Evolutionary conservation across 1,140 invertebrate species (phyloP), one percentile per base, ranked within the genome.

Genomic region (Lysiphlebus fabarum): DNA sequence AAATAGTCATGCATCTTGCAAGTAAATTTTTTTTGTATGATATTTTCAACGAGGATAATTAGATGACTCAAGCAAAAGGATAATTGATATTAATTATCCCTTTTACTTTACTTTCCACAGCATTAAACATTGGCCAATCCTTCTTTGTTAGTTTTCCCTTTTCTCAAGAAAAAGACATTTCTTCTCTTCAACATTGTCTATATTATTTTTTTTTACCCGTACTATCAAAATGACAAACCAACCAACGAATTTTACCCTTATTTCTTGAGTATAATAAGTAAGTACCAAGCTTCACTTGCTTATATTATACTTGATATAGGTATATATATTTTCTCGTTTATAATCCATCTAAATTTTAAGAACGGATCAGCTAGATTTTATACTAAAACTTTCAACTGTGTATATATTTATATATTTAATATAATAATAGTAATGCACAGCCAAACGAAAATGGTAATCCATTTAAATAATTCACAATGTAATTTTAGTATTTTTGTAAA

Each of bases 31-130:
- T 76, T 72, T 74, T 60, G 64, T 56, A 43, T 63, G 69, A 70
- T 75, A 76, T 75, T 73, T 75, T 71, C 69, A 70, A 65, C 67
- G 66, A 70, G 37, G 56, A 17, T 58, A 58, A 58, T 58, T 58
- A 58, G 38, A 48, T 51, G 74, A 76, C 74, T 72, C 69, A 66
- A 68, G 62, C 69, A 67, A 66, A 66, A 66, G 67, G 68, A 77
- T 79, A 79, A 79, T 79, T 75, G 77, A 79, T 79, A 79, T 79
- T 79, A 79, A 79, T 79, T 78, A 76, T 73, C 66, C 67, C 63
- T 70, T 71, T 67, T 26, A 34, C 36, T 71, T 73, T 74, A 75
- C 73, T 77, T 79, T 78, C 75, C 75, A 68, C 70, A 62, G 76
- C 75, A 79, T 78, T 79, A 79, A 79, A 76, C 77, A 78, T 78